These are phyloP conservation scores for Holotrichia oblita DNA, from an alignment of 1,140 invertebrate genomes.

Conservation along the genomic window DNA sequence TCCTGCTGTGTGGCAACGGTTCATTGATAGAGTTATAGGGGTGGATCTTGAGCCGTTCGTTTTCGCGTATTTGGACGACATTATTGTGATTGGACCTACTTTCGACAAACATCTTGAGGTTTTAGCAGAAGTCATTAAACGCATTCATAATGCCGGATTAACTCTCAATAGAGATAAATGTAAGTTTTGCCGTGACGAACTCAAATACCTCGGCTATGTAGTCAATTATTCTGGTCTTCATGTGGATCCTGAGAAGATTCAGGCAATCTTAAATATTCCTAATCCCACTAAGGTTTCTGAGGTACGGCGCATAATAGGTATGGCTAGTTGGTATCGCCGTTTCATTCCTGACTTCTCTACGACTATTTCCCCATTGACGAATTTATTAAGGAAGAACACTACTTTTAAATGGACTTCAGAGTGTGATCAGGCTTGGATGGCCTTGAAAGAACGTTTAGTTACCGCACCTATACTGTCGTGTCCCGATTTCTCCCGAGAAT, in stretches of 20 bases:
- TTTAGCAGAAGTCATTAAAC: background rate
- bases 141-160: background rate
- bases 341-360: background rate
- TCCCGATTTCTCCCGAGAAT: too few relatives aligned
- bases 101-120: background rate
- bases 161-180: background rate
- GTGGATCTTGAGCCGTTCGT: constrained; percentile 56
- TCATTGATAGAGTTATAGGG: constrained; percentile 49
- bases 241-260: background rate
- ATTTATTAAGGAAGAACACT: background rate
- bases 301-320: background rate
- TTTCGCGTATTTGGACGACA: constrained; percentile 51
- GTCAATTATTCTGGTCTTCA: constrained; percentile 5
- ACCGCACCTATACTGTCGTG: too few relatives aligned
- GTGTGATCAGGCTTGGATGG: too few relatives aligned
- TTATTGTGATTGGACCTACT: constrained; percentile 44
- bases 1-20: constrained; percentile 51
- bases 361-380: background rate
- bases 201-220: constrained; percentile 3
- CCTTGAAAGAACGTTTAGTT: too few relatives aligned
- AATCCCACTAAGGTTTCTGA: background rate
- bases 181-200: background rate
- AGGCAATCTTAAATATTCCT: background rate
- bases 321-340: background rate
- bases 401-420: too few relatives aligned